phyloP scores from a whole-genome alignment of 2,797 vertebrate species.

The Acanthurus tractus region DNA sequence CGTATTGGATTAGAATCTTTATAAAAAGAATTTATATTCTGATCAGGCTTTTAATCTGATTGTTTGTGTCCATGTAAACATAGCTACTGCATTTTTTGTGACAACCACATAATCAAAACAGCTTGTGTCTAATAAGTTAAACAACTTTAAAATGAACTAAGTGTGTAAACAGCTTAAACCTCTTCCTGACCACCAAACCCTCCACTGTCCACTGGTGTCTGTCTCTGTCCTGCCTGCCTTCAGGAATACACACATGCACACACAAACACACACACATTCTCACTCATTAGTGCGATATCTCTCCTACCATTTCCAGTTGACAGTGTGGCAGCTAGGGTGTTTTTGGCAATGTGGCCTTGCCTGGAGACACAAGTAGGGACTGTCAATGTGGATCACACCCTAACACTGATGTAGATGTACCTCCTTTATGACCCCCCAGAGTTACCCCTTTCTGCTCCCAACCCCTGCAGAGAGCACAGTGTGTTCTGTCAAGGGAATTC shows the following conservation, averaged over 20 bases:
- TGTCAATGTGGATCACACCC: constrained; percentile 76
- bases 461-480: not conserved
- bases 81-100: no score
- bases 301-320: constrained; percentile 79
- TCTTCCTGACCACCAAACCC: constrained; percentile 1
- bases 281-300: constrained; percentile 81
- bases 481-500: not conserved
- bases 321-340: constrained; percentile 70
- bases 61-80: no score
- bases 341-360: constrained; percentile 63
- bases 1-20: no score
- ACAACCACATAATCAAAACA: no score
- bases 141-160: no score
- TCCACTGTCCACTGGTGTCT: constrained; percentile 1
- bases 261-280: constrained; percentile 16
- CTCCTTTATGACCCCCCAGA: not conserved
- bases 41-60: no score
- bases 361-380: constrained; percentile 62
- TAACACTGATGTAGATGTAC: constrained; percentile 34
- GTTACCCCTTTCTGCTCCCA: not conserved
- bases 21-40: no score
- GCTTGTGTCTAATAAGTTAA: no score
- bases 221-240: constrained; percentile 7
- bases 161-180: constrained; percentile 7
- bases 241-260: constrained; percentile 22